These are phyloP conservation scores for Zootermopsis nevadensis DNA, from an alignment of 2,888 invertebrate species.

Conservation along the genomic window DNA sequence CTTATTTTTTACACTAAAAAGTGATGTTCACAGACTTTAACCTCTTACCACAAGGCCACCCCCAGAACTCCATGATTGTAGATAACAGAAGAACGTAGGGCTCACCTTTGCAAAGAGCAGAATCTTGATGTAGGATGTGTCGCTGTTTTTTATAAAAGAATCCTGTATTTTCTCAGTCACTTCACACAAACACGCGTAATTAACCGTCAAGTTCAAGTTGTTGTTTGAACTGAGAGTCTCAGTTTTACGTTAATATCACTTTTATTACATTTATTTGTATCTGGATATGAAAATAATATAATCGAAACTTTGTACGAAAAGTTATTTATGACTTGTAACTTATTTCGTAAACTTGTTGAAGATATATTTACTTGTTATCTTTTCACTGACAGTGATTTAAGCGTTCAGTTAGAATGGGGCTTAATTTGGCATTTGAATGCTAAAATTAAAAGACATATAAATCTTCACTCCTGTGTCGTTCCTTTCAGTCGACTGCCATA, in stretches of 20 bases:
- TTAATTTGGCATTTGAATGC: background rate
- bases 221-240: no score
- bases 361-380: background rate
- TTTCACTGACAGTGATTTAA: conserved; percentile 7
- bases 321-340: background rate
- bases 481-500: background rate
- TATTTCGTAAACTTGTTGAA: background rate
- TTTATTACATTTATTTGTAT: no score
- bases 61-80: no score
- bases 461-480: background rate
- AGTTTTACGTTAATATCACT: background rate
- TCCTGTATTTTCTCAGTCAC: background rate
- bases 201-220: no score
- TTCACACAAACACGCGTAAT: background rate
- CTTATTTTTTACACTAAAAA: no score
- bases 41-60: no score
- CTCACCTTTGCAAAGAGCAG: background rate
- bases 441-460: background rate
- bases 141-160: background rate
- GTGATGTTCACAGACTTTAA: no score
- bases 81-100: background rate
- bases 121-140: background rate
- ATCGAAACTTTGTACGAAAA: background rate
- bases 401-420: conserved; percentile 14
- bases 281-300: background rate